phyloP scores from a whole-genome alignment of 1,140 invertebrate genomes.

The Brachionus calyciflorus region DNA sequence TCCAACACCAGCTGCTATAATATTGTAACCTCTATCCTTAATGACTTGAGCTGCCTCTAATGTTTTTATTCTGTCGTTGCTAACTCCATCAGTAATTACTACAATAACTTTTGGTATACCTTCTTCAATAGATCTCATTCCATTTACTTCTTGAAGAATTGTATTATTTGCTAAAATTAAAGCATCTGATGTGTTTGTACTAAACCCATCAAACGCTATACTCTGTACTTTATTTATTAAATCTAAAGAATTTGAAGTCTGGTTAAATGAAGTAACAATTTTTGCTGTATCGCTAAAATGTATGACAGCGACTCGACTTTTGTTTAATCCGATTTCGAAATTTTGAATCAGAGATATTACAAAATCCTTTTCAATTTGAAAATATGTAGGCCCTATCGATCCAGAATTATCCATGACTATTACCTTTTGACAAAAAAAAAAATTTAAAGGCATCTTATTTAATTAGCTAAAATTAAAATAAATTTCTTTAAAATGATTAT shows the following conservation, averaged over 20 bases:
- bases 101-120: constrained; percentile 28
- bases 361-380: too few relatives aligned
- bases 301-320: too few relatives aligned
- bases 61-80: background rate
- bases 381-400: too few relatives aligned
- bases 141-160: constrained; percentile 2
- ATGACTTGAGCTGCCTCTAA: background rate
- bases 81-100: constrained; percentile 1
- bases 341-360: too few relatives aligned
- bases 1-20: background rate
- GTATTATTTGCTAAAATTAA: background rate
- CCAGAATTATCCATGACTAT: too few relatives aligned
- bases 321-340: too few relatives aligned
- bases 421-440: too few relatives aligned
- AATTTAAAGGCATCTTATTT: too few relatives aligned
- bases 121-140: background rate
- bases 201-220: background rate
- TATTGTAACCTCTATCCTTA: constrained; percentile 1
- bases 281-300: too few relatives aligned
- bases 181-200: background rate
- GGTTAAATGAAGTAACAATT: too few relatives aligned
- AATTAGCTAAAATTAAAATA: too few relatives aligned
- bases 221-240: background rate
- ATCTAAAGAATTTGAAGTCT: background rate
- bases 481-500: too few relatives aligned